Percentiles rank a stretch among this genome's conserved stretches.
These are phyloP conservation scores for Dissostichus mawsoni DNA, from an alignment of 2,113 vertebrate genomes.

Conservation along the genomic window DNA sequence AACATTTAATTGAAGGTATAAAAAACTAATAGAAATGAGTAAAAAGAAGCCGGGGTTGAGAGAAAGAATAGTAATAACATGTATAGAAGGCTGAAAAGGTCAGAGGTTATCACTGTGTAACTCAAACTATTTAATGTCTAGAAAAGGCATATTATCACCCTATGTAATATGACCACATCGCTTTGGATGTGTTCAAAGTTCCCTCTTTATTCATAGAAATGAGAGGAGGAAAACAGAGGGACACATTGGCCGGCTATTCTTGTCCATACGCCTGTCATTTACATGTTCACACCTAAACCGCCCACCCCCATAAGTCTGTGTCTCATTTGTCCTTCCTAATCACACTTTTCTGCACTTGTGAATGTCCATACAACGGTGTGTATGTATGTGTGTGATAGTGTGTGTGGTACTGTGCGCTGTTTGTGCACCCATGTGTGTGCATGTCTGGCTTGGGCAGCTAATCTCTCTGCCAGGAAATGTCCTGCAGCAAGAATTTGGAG, in stretches of 20 bases:
- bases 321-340: slow-evolving; percentile 56
- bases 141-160: slow-evolving; percentile 25
- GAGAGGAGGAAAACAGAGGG: slow-evolving; percentile 50
- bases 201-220: slow-evolving; percentile 60
- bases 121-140: slow-evolving; percentile 27
- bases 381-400: not conserved
- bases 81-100: slow-evolving; percentile 4
- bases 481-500: slow-evolving; percentile 73
- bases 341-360: slow-evolving; percentile 42
- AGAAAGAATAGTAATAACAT: slow-evolving; percentile 4
- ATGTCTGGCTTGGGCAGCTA: slow-evolving; percentile 53
- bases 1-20: slow-evolving; percentile 11
- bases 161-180: slow-evolving; percentile 36
- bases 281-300: slow-evolving; percentile 74
- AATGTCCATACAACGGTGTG: not conserved
- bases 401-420: slow-evolving; percentile 13
- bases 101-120: slow-evolving; percentile 2
- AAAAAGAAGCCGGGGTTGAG: not conserved
- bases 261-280: slow-evolving; percentile 74
- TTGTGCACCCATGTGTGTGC: slow-evolving; percentile 22
- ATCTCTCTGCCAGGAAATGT: slow-evolving; percentile 74
- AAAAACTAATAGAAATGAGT: not conserved
- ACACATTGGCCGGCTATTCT: slow-evolving; percentile 61
- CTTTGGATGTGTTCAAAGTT: slow-evolving; percentile 5
- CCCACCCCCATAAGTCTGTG: slow-evolving; percentile 59